Evolutionary conservation across 2,888 invertebrate species (phyloP), one percentile per base, ranked within the genome.

Genomic region (Phaonia tiefii): DNA sequence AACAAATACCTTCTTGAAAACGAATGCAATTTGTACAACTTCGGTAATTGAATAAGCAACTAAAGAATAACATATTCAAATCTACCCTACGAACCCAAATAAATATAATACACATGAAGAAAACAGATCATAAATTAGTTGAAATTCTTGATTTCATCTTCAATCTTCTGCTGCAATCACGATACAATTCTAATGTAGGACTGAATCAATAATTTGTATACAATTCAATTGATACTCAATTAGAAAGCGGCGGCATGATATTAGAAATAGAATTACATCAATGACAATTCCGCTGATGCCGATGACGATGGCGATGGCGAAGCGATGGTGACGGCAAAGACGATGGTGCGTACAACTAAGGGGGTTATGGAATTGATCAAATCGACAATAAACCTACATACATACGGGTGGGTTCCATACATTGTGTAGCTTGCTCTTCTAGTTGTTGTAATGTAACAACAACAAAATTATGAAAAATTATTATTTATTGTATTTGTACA

Each of bases 221-320:
- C 73, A 78, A 84, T 86, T 85, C 86, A 89, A 88, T 88, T 89
- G 87, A 85, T 87, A 87, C 87, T 86, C 89, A 89, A 89, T 89
- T 89, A 87, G 86, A 87, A 86, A 85, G 86, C 49, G 17, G 37
- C 63, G 56, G 15, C 37, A 31, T 42, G 10, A n/a, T 65, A 15
- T 15, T 25, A 13, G 13, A 56, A 20, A 25, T n/a, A n/a, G n/a
- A 75, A 80, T 80, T 75, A 74, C 76, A 82, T 77, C 76, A 83
- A 80, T 73, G 46, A 80, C 71, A 46, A 66, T n/a, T 51, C 69
- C 63, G 63, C 25, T 75, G 70, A 51, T 51, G 51, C 51, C 51
- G 51, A 51, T 51, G 15, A 15, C 15, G 51, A 22, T 1, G 51
- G 20, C 17, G 44, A 51, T 8, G 51, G 20, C n/a, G 49, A 49